Percentiles rank a stretch among this genome's conserved stretches.
These are phyloP conservation scores for Sinopyrophorus schimmeli DNA, from an alignment of 2,888 invertebrate genomes.

Conservation along the genomic window DNA sequence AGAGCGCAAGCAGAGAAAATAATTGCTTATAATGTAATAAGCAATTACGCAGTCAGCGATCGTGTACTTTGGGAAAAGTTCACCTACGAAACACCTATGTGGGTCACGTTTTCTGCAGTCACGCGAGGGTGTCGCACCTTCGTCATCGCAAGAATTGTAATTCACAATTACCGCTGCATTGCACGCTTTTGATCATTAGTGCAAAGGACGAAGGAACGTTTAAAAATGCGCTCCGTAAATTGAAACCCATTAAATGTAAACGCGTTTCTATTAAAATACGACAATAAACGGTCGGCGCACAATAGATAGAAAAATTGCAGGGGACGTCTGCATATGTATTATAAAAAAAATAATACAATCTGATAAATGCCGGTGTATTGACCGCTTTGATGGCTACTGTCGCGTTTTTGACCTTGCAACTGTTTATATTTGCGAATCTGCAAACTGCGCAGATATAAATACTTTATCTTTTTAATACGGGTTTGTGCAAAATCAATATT, in stretches of 20 bases:
- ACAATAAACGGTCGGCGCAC: no score
- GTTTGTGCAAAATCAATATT: no score
- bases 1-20: constrained; percentile 1
- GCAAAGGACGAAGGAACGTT: constrained; percentile 8
- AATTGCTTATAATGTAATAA: constrained; percentile 17
- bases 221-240: no score
- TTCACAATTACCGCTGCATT: constrained; percentile 24
- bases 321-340: no score
- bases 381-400: constrained; percentile 6
- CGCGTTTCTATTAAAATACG: no score
- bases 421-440: constrained; percentile 11
- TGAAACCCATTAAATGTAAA: no score
- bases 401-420: constrained; percentile 7
- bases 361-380: constrained; percentile 2
- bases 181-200: constrained; percentile 21
- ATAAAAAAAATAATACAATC: not conserved
- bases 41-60: constrained; percentile 23
- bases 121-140: constrained; percentile 33
- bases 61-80: constrained; percentile 19
- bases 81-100: constrained; percentile 22
- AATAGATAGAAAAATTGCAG: no score
- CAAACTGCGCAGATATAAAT: constrained; percentile 14
- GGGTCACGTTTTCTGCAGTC: constrained; percentile 34
- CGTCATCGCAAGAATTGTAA: constrained; percentile 28
- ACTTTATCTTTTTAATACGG: not conserved